phyloP scores from a whole-genome alignment of 2,888 invertebrate species.

The Rosalia funebris region DNA sequence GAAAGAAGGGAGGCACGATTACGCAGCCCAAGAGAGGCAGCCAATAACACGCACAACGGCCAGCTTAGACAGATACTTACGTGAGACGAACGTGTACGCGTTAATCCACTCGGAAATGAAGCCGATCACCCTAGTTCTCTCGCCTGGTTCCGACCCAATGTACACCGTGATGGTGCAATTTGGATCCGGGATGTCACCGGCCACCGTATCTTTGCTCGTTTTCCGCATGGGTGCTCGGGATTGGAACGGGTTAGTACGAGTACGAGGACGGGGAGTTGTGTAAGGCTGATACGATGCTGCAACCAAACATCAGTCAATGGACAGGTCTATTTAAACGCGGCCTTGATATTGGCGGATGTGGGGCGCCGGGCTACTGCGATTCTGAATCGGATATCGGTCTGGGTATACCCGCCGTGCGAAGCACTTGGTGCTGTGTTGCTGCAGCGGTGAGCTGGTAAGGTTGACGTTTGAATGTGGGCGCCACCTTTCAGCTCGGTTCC shows the following conservation, averaged over 20 bases:
- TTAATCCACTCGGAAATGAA: conserved; percentile 78
- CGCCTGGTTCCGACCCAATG: conserved; percentile 46
- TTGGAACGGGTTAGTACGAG: conserved; percentile 52
- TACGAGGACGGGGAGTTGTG: conserved; percentile 48
- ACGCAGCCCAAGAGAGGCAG: conserved; percentile 44
- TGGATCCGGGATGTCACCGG: conserved; percentile 58
- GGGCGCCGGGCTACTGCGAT: too few species aligned
- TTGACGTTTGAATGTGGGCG: too few species aligned
- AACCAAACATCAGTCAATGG: conserved; percentile 51
- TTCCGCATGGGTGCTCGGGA: conserved; percentile 53
- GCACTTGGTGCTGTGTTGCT: too few species aligned
- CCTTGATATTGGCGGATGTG: conserved; percentile 19
- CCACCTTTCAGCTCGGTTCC: too few species aligned
- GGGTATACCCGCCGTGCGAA: too few species aligned
- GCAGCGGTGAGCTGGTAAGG: too few species aligned
- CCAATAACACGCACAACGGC: conserved; percentile 36
- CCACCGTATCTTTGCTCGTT: conserved; percentile 60
- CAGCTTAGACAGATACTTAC: conserved; percentile 67
- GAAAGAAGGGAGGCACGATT: conserved; percentile 34
- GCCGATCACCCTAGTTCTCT: conserved; percentile 68
- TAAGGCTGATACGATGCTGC: conserved; percentile 55
- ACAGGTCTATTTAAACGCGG: conserved; percentile 25
- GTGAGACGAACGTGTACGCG: conserved; percentile 74
- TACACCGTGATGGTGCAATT: conserved; percentile 67
- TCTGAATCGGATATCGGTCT: too few species aligned